Evolutionary conservation across 2,113 vertebrate species (phyloP).

Genomic region (Rhizomys pruinosus): DNA sequence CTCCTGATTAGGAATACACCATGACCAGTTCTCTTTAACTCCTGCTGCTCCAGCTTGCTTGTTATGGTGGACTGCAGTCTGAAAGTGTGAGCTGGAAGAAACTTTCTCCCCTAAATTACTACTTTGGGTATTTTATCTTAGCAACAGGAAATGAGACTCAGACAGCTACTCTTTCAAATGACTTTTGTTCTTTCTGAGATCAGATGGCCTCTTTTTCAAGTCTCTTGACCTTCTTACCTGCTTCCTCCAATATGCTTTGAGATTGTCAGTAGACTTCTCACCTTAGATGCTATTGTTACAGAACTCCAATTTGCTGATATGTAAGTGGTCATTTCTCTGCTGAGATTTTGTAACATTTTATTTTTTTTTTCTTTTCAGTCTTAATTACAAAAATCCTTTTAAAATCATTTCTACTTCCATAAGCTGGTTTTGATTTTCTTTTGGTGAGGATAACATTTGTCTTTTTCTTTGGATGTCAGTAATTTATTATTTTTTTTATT

Average conservation of each 20-base stretch:
- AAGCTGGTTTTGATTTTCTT: background rate
- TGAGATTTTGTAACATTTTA: background rate
- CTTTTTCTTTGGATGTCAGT: background rate
- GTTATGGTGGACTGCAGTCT: background rate
- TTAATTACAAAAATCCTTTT: background rate
- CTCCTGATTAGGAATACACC: background rate
- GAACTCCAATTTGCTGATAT: background rate
- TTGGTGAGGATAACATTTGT: background rate
- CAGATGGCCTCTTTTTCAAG: too few species aligned
- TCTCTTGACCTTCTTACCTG: too few species aligned
- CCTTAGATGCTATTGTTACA: background rate
- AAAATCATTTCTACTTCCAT: background rate
- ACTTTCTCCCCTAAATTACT: background rate
- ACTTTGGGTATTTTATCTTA: background rate
- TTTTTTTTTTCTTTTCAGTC: background rate
- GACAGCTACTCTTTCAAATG: background rate
- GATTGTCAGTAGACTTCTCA: background rate
- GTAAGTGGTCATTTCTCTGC: background rate
- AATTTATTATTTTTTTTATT: background rate
- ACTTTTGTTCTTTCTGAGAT: background rate
- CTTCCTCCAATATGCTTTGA: too few species aligned
- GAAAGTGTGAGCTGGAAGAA: background rate
- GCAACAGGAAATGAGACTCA: background rate
- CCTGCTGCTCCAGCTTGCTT: background rate
- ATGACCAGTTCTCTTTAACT: background rate